Percentiles rank a stretch among this genome's conserved stretches.
Evolutionary conservation across 2,797 vertebrate species (phyloP).

Genomic region (Valencia hispanica): DNA sequence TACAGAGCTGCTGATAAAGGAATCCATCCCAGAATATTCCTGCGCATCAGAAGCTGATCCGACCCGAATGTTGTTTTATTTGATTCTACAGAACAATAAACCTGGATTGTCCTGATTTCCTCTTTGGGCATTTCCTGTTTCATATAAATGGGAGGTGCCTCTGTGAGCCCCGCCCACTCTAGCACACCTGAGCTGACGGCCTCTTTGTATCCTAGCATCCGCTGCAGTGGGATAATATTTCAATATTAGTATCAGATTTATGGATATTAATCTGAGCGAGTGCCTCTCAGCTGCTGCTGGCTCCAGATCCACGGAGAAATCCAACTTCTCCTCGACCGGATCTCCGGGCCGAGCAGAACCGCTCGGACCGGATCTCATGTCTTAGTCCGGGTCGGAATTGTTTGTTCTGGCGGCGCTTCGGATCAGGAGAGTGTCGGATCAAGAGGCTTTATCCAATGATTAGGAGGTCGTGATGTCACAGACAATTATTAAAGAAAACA

Average conservation of each 20-base stretch:
- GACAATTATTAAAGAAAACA: no score
- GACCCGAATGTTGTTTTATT: no score
- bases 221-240: no score
- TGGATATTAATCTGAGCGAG: constrained; percentile 41
- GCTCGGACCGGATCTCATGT: constrained; percentile 48
- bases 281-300: constrained; percentile 37
- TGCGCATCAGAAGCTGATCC: no score
- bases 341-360: constrained; percentile 31
- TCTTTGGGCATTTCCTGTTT: no score
- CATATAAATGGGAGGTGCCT: constrained; percentile 4
- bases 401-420: constrained; percentile 26
- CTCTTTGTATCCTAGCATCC: constrained; percentile 62
- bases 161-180: constrained; percentile 40
- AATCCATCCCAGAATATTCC: no score
- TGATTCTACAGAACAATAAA: neutral
- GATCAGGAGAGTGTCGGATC: neutral
- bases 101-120: constrained; percentile 3
- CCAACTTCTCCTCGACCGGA: neutral
- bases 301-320: constrained; percentile 13
- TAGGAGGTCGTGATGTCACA: no score
- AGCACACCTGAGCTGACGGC: constrained; percentile 28
- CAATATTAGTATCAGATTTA: constrained; percentile 44
- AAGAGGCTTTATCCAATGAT: neutral
- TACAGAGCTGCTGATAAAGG: no score
- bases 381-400: no score